phyloP scores from a whole-genome alignment of 2,888 invertebrate species.

The Sphaeridia pumilis region DNA sequence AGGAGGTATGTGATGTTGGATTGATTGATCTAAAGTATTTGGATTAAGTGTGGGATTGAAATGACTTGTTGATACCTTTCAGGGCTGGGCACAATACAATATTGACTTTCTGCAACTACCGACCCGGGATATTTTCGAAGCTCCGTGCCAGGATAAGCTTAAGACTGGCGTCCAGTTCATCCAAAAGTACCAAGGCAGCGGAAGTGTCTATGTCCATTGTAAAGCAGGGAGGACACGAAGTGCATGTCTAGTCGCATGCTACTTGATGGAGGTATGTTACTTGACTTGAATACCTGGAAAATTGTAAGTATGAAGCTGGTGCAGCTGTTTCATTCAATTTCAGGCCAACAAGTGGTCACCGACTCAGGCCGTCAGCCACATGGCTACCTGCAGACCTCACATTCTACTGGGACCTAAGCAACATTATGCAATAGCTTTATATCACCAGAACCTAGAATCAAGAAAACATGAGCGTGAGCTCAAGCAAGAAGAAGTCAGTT shows the following conservation, averaged over 20 bases:
- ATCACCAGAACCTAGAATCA: conserved; percentile 48
- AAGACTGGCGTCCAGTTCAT: conserved; percentile 73
- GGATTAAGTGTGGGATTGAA: no score
- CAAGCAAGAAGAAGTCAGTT: no score
- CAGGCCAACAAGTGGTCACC: conserved; percentile 79
- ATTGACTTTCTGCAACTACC: conserved; percentile 77
- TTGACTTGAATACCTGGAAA: no score
- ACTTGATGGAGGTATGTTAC: conserved; percentile 62
- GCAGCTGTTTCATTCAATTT: conserved; percentile 39
- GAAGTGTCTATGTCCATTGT: conserved; percentile 92
- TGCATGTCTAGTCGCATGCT: conserved; percentile 94
- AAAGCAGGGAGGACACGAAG: conserved; percentile 96
- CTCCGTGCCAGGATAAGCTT: conserved; percentile 76
- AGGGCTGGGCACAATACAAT: conserved; percentile 71
- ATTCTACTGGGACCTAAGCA: conserved; percentile 75
- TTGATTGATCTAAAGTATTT: no score
- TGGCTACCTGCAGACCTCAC: conserved; percentile 67
- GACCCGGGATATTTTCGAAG: conserved; percentile 83
- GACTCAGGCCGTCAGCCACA: conserved; percentile 66
- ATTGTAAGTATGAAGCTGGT: no score
- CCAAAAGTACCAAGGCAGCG: conserved; percentile 49
- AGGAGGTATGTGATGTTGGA: conserved; percentile 62
- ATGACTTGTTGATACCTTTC: conserved; percentile 36
- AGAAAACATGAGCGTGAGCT: no score
- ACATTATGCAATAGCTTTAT: conserved; percentile 66